Base-by-base conservation (phyloP, 2,797 vertebrate genomes). In the Brotula barbata region DNA sequence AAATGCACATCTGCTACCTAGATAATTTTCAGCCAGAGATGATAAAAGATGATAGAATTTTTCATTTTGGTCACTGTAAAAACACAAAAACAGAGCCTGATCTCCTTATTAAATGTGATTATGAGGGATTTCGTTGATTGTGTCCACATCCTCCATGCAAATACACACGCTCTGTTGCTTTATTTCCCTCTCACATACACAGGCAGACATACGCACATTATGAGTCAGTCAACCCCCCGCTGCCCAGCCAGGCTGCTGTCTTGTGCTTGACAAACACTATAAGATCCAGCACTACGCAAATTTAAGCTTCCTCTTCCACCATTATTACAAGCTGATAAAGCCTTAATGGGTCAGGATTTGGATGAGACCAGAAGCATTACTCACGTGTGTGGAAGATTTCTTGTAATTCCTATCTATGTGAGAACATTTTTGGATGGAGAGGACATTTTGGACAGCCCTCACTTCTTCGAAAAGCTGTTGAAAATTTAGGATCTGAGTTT, bases 291-390 rank as follows among this genome's bases (percentile, higher is more conserved):
- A 64, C 66, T 40, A 65, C 69, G 68, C 37, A 59, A 44, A 63
- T 68, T 71, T 71, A 44, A 60, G 49, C 54, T 72, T 76, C 71
- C 73, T 51, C 61, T 45, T 31, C 46, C 40, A 7, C 45, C 23
- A 64, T 71, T 62, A 66, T 63, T 72, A 77, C 65, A 34, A 61
- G 55, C 64, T 75, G 72, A 57, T 68, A 55, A 80, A 77, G 68
- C 17, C 62, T 52, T 36, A 49, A 82, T 87, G 87, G 86, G 80
- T 85, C 78, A 84, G 39, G 67, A 64, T 75, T 68, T 48, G 81
- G 82, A 78, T 71, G 53, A 82, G 67, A 78, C 62, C 56, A 54
- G 47, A 51, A 59, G 46, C 75, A 60, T 77, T 64, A 75, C 42
- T 67, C 60, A 46, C 20, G 47, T 36, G 28, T 37, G 49, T 39